Conservation (phyloP, 2,113 vertebrate genomes). For the Corythoichthys haematopterus region DNA sequence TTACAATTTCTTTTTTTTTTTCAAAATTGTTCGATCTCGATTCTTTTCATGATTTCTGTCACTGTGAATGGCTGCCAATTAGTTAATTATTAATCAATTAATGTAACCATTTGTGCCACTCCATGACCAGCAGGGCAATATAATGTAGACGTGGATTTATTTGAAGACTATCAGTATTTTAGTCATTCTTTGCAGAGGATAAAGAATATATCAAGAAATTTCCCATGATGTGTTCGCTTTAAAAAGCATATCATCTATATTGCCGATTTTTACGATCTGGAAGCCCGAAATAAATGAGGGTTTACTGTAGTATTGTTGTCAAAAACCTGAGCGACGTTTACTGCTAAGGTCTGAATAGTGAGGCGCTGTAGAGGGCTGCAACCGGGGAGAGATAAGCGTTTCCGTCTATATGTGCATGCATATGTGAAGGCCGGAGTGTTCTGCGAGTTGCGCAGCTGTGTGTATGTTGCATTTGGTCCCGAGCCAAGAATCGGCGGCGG, state of each 20-base stretch:
- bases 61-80: too few species aligned
- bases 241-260: neutral
- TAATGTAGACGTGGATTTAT: too few species aligned
- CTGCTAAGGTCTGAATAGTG: conserved; percentile 46
- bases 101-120: too few species aligned
- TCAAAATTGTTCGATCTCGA: too few species aligned
- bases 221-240: too few species aligned
- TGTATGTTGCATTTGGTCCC: conserved; percentile 51
- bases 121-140: too few species aligned
- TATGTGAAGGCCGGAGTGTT: conserved; percentile 19
- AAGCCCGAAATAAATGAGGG: neutral
- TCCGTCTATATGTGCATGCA: conserved; percentile 27
- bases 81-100: too few species aligned
- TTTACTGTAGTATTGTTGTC: conserved; percentile 44
- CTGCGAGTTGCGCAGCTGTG: conserved; percentile 50
- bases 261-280: neutral
- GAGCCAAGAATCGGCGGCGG: conserved; percentile 52
- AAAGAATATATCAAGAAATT: too few species aligned
- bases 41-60: too few species aligned
- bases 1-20: too few species aligned
- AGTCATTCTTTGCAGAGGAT: too few species aligned
- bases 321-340: conserved; percentile 40
- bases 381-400: conserved; percentile 41
- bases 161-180: too few species aligned
- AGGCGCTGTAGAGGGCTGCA: conserved; percentile 22